Base-by-base conservation (phyloP, 2,888 invertebrate genomes). In the Ashinkailepas kermadecensis region DNA sequence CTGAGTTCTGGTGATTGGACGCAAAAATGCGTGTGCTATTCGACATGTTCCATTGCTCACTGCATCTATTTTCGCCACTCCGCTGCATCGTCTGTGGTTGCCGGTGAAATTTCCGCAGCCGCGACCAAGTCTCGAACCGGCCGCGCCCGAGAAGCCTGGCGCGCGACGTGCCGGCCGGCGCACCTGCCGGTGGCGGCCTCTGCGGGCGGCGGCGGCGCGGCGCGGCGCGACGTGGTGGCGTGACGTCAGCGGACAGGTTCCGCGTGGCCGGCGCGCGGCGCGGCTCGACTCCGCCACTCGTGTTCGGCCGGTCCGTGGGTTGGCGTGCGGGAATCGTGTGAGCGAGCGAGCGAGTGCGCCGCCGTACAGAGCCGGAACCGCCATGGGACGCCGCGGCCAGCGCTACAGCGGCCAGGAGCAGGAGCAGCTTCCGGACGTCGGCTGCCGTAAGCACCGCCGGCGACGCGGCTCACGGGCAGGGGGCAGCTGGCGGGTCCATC, bases 211-310 rank as follows among this genome's bases (percentile, higher is more conserved):
- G 23, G n/a, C 67, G 25, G 9, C 9, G 67, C 25, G 25, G n/a
- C 67, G 25, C 25, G 12, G 67, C 25, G 25, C 67, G 8, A 67
- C 25, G 67, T 54, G 74, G 23, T 59, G 59, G 11, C 54, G 54
- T 74, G 74, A 74, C 74, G 74, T 74, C 74, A 74, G 18, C 54
- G 15, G 25, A 15, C 74, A 54, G 74, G 74, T 74, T 74, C 74
- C 74, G 54, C 74, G 74, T 74, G 74, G 74, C 74, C 70, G 70
- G 70, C 39, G 70, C 70, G 39, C 1, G 74, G 54, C 74, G 25
- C 54, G 4, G 59, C 59, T 15, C 54, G 13, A 8, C 54, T 39
- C 74, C 54, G 54, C 54, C 74, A 25, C 39, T 54, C 74, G 74
- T 18, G 54, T 39, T 54, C 18, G 54, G 54, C 23, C 54, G 39